Evolutionary conservation across 2,797 vertebrate species (phyloP).

Genomic region (Neosalanx taihuensis): DNA sequence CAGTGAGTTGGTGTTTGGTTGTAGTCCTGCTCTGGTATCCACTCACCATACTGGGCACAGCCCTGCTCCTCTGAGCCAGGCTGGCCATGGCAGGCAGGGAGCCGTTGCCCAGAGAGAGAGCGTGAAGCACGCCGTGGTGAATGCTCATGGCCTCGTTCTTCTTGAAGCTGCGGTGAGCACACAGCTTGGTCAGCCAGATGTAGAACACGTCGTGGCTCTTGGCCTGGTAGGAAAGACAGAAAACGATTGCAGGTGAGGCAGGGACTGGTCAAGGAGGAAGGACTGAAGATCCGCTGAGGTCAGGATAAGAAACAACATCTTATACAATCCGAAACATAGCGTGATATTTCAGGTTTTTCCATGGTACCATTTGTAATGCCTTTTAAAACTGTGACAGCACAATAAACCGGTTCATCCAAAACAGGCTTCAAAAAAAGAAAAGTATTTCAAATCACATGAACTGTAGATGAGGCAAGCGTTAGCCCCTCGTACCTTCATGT

Average conservation of each 20-base stretch:
- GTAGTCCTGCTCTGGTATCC: neutral
- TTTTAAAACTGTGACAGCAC: too few relatives aligned
- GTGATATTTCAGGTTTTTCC: too few relatives aligned
- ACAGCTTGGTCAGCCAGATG: slow-evolving; percentile 88
- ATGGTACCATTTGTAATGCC: too few relatives aligned
- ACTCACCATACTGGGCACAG: slow-evolving; percentile 49
- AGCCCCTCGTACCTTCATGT: slow-evolving; percentile 73
- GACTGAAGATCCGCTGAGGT: too few relatives aligned
- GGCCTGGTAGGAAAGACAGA: slow-evolving; percentile 63
- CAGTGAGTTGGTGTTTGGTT: too few relatives aligned
- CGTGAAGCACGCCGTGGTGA: slow-evolving; percentile 69
- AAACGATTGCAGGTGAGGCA: neutral
- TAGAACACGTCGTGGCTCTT: slow-evolving; percentile 85
- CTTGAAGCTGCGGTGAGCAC: slow-evolving; percentile 79
- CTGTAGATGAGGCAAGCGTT: slow-evolving; percentile 12
- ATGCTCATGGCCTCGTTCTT: slow-evolving; percentile 69
- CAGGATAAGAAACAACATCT: too few relatives aligned
- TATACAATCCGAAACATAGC: too few relatives aligned
- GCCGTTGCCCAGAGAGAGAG: slow-evolving; percentile 54
- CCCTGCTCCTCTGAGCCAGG: slow-evolving; percentile 50
- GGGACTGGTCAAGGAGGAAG: neutral
- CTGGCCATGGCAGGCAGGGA: slow-evolving; percentile 49
- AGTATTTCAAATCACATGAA: too few relatives aligned
- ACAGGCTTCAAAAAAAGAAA: too few relatives aligned
- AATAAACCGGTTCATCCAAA: too few relatives aligned